Percentiles rank a stretch among this genome's conserved stretches.
These are phyloP conservation scores for Plebejus melissa DNA, from an alignment of 2,888 invertebrate genomes.

Conservation along the genomic window DNA sequence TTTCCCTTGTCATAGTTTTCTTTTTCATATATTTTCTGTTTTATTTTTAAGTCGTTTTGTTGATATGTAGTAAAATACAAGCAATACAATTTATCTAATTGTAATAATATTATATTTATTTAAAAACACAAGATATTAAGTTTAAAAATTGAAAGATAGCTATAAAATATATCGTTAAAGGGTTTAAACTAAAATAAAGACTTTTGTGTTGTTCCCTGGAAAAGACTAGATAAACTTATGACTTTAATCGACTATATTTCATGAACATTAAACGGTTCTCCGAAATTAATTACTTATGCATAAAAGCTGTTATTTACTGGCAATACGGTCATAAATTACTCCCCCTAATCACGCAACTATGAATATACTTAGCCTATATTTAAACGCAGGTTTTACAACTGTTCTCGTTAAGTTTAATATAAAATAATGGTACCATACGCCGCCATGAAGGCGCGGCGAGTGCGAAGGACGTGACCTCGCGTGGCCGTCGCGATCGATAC, in stretches of 20 bases:
- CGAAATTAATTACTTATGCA: neutral
- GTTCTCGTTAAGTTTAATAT: constrained; percentile 4
- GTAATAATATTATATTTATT: too few species aligned
- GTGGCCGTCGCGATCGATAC: constrained; percentile 69
- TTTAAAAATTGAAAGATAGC: too few species aligned
- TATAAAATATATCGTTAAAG: too few species aligned
- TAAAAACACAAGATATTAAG: too few species aligned
- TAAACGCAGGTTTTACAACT: neutral
- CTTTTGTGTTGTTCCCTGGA: too few species aligned
- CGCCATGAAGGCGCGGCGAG: constrained; percentile 74
- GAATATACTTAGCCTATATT: constrained; percentile 18
- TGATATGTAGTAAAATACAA: too few species aligned
- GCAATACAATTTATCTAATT: too few species aligned
- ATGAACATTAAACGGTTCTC: neutral
- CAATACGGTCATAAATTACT: neutral
- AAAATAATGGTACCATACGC: constrained; percentile 34
- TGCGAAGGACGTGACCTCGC: constrained; percentile 78
- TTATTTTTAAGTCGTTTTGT: too few species aligned
- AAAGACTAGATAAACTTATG: neutral
- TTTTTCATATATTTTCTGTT: too few species aligned
- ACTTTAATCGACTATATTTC: neutral
- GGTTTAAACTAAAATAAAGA: neutral
- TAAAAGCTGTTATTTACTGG: neutral
- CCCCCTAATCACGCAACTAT: constrained; percentile 4
- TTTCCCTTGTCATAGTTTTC: too few species aligned